Evolutionary conservation across 2,888 invertebrate genomes (phyloP).

Genomic region (Shargacucullia verbasci): DNA sequence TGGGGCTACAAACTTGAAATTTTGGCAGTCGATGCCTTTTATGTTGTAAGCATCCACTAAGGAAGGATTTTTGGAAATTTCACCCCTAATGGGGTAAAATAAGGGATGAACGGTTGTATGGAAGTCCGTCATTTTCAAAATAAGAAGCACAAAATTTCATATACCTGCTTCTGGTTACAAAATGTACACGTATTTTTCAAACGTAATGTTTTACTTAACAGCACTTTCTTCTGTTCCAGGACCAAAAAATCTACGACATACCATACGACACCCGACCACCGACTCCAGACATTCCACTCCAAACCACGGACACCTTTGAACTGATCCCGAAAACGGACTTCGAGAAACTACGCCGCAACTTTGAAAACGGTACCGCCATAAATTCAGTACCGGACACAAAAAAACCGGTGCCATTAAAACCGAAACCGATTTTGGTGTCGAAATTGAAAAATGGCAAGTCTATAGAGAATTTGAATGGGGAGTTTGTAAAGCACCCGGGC

Average conservation of each 20-base stretch:
- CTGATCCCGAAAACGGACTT: constrained; percentile 58
- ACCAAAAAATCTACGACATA: constrained; percentile 78
- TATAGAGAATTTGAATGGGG: constrained; percentile 55
- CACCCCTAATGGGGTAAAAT: too few relatives aligned
- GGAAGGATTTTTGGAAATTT: too few relatives aligned
- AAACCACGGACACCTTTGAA: background rate
- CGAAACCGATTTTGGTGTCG: constrained; percentile 65
- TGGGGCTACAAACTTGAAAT: too few relatives aligned
- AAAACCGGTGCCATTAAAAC: constrained; percentile 56
- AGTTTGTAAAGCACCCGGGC: constrained; percentile 61
- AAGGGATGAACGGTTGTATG: too few relatives aligned
- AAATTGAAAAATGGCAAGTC: constrained; percentile 59
- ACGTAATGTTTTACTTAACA: constrained; percentile 7
- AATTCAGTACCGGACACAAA: constrained; percentile 17
- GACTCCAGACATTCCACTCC: background rate
- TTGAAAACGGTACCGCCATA: constrained; percentile 64
- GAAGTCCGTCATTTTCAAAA: too few relatives aligned
- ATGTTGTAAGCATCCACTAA: too few relatives aligned
- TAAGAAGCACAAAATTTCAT: too few relatives aligned
- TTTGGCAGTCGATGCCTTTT: too few relatives aligned
- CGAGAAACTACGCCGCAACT: constrained; percentile 74
- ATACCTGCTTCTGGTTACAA: too few relatives aligned
- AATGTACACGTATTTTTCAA: too few relatives aligned
- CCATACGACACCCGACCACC: constrained; percentile 64
- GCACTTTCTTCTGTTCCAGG: constrained; percentile 66